A percentile compares a stretch with the other conserved stretches of the same genome.
These are phyloP conservation scores for Liparis tanakae DNA, from an alignment of 2,797 vertebrate genomes.

Conservation along the genomic window DNA sequence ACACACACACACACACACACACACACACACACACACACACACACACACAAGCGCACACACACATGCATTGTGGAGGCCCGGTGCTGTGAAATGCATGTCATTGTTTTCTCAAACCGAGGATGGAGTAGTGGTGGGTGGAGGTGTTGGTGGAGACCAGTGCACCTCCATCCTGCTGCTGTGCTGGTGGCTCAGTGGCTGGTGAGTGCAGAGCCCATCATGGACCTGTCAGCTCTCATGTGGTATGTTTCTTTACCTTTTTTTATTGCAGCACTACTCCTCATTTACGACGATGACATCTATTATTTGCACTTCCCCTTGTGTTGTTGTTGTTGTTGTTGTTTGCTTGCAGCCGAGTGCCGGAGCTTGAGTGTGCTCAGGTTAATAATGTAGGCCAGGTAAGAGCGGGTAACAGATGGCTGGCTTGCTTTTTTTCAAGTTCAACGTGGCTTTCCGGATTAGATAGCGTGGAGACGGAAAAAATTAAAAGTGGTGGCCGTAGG, in stretches of 20 bases:
- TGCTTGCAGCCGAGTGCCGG: conserved; percentile 27
- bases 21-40: conserved; percentile 6
- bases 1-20: too few relatives aligned
- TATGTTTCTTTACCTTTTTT: conserved; percentile 13
- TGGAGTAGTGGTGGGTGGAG: conserved; percentile 23
- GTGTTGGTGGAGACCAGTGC: conserved; percentile 21
- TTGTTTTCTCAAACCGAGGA: neutral
- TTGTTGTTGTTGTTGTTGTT: neutral
- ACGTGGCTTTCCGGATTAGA: conserved; percentile 69
- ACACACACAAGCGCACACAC: neutral
- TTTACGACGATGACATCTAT: conserved; percentile 46
- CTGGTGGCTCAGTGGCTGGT: conserved; percentile 9
- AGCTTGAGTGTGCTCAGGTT: conserved; percentile 39
- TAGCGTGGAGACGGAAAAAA: conserved; percentile 66
- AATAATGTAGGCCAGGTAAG: conserved; percentile 74
- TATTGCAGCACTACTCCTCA: conserved; percentile 26
- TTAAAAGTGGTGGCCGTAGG: conserved; percentile 72
- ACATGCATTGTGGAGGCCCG: conserved; percentile 24
- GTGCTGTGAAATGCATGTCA: neutral
- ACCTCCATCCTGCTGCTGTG: conserved; percentile 28
- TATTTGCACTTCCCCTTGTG: conserved; percentile 25
- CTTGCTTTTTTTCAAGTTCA: conserved; percentile 70
- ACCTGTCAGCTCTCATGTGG: conserved; percentile 31
- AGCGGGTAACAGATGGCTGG: conserved; percentile 67
- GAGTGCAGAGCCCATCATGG: conserved; percentile 24